Conservation (phyloP, 2,888 invertebrate genomes). For the Stramonita haemastoma region DNA sequence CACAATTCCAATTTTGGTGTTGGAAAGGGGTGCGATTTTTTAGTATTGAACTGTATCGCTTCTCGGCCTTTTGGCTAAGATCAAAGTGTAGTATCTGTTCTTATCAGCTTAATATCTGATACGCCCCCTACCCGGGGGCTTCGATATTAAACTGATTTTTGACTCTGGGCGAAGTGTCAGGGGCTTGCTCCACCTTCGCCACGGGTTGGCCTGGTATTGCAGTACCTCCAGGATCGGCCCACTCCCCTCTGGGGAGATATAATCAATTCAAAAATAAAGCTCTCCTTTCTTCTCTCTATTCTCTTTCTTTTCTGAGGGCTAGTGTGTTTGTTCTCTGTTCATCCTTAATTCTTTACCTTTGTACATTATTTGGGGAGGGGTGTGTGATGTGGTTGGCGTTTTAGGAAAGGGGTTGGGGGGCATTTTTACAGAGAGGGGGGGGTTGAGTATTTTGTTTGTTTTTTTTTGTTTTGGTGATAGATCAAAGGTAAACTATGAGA, state of each 20-base stretch:
- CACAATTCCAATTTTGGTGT: background rate
- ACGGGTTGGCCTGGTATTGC: slow-evolving; percentile 29
- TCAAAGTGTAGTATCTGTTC: slow-evolving; percentile 30
- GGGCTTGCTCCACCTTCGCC: slow-evolving; percentile 84
- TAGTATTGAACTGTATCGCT: background rate
- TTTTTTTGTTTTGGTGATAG: too few relatives aligned
- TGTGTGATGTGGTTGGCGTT: too few relatives aligned
- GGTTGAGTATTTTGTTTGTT: too few relatives aligned
- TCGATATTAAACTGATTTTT: slow-evolving; percentile 65
- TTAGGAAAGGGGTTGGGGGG: too few relatives aligned
- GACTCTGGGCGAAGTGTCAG: slow-evolving; percentile 72
- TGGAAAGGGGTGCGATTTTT: background rate
- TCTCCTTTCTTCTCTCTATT: background rate
- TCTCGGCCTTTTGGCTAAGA: slow-evolving; percentile 30
- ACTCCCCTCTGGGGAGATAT: background rate
- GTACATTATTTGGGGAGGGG: too few relatives aligned
- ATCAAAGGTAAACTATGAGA: too few relatives aligned
- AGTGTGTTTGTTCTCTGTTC: background rate
- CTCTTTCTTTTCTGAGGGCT: too few relatives aligned
- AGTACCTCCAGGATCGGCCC: slow-evolving; percentile 29
- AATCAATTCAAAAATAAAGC: background rate
- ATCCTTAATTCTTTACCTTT: too few relatives aligned
- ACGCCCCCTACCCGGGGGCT: background rate
- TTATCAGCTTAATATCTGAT: slow-evolving; percentile 30
- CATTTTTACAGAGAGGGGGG: too few relatives aligned